Evolutionary conservation across 2,888 invertebrate species (phyloP).

Genomic region (Anoplius nigerrimus): DNA sequence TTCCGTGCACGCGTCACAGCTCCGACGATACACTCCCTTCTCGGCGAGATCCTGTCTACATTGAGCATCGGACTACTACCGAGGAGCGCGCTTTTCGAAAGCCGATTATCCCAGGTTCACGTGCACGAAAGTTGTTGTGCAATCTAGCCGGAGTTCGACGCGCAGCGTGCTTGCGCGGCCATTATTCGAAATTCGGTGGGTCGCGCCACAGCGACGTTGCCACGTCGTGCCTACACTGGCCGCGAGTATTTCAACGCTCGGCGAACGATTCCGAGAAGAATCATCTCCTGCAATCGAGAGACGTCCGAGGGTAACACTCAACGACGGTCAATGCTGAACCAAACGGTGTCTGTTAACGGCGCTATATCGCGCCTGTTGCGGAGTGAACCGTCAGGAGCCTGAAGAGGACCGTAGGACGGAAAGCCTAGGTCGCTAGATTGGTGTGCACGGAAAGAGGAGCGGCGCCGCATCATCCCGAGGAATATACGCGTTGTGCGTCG

Average conservation of each 20-base stretch:
- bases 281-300: slow-evolving; percentile 34
- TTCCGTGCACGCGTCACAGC: slow-evolving; percentile 13
- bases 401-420: too few relatives aligned
- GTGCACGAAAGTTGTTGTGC: background rate
- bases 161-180: slow-evolving; percentile 44
- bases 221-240: slow-evolving; percentile 31
- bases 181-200: slow-evolving; percentile 60
- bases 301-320: slow-evolving; percentile 20
- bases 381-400: too few relatives aligned
- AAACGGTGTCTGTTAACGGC: too few relatives aligned
- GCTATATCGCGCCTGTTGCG: too few relatives aligned
- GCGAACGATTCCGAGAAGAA: slow-evolving; percentile 45
- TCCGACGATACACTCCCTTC: slow-evolving; percentile 5
- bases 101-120: background rate
- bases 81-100: background rate
- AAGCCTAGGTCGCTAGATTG: too few relatives aligned
- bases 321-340: slow-evolving; percentile 19
- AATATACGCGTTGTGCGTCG: background rate
- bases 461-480: background rate
- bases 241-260: slow-evolving; percentile 55
- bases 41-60: background rate
- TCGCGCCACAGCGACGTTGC: slow-evolving; percentile 55
- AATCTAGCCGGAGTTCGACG: slow-evolving; percentile 21
- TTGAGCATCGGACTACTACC: background rate
- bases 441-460: slow-evolving; percentile 9